These are phyloP conservation scores for Ariolimax columbianus DNA, from an alignment of 2,888 invertebrate species.

Conservation along the genomic window DNA sequence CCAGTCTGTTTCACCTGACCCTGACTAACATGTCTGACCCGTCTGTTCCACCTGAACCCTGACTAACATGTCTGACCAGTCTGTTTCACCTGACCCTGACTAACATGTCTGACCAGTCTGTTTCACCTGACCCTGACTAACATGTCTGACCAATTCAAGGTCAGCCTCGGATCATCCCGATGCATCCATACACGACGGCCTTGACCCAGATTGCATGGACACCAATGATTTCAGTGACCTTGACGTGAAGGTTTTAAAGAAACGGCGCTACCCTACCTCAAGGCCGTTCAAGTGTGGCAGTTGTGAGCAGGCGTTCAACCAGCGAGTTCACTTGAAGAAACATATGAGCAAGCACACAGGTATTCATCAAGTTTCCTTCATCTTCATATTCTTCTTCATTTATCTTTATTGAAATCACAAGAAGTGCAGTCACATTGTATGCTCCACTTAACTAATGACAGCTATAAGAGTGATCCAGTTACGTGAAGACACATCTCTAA, in stretches of 20 bases:
- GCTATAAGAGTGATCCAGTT: too few relatives aligned
- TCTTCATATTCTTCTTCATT: background rate
- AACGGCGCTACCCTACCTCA: slow-evolving; percentile 69
- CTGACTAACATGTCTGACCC: too few relatives aligned
- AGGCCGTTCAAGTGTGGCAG: slow-evolving; percentile 76
- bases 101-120: too few relatives aligned
- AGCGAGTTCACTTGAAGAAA: slow-evolving; percentile 78
- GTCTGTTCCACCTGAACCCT: too few relatives aligned
- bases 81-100: too few relatives aligned
- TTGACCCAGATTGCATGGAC: background rate
- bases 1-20: too few relatives aligned
- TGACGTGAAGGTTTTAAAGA: slow-evolving; percentile 53
- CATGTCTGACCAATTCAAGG: background rate
- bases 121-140: too few relatives aligned
- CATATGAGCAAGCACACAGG: slow-evolving; percentile 78
- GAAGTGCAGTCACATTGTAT: too few relatives aligned
- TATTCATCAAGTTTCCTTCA: background rate
- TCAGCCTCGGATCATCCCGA: background rate
- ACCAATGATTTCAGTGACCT: slow-evolving; percentile 54
- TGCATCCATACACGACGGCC: background rate
- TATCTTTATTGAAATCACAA: background rate
- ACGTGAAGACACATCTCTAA: too few relatives aligned
- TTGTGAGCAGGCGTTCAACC: slow-evolving; percentile 77
- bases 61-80: too few relatives aligned
- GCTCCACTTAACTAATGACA: too few relatives aligned